Conservation (phyloP, 2,888 invertebrate species). For the Tipula helvola region DNA sequence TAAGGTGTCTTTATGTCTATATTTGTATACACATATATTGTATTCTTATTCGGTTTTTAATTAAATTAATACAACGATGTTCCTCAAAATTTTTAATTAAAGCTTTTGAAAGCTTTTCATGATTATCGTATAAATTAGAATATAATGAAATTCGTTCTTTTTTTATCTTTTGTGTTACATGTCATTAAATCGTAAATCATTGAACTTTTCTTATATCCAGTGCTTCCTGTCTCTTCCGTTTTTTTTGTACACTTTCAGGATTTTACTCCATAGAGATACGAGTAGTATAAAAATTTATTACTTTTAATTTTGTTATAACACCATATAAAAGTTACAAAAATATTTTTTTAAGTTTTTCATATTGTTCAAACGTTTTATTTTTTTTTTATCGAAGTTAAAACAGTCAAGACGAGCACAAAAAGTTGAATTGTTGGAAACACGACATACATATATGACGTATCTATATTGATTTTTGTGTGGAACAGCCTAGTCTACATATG, state of each 20-base stretch:
- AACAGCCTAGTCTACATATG: no score
- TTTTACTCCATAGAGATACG: background rate
- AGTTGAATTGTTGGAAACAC: background rate
- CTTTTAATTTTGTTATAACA: background rate
- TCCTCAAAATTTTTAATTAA: background rate
- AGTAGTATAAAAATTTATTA: background rate
- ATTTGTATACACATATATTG: background rate
- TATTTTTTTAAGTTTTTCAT: background rate
- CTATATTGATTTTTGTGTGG: background rate
- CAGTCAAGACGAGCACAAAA: no score
- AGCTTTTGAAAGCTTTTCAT: background rate
- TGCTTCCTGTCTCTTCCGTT: background rate
- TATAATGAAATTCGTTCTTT: background rate
- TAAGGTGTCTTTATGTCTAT: background rate
- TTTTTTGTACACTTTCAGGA: background rate
- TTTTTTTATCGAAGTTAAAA: background rate
- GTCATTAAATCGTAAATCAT: slow-evolving; percentile 4
- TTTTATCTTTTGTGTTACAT: background rate
- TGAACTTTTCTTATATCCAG: background rate
- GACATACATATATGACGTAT: background rate
- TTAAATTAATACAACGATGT: background rate
- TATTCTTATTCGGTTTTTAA: background rate
- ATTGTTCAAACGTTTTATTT: background rate
- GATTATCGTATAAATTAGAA: background rate
- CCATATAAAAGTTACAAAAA: background rate